A percentile compares a stretch with the other conserved stretches of the same genome.
Conservation (phyloP, 2,797 vertebrate species). For the Hemitrygon akajei region DNA sequence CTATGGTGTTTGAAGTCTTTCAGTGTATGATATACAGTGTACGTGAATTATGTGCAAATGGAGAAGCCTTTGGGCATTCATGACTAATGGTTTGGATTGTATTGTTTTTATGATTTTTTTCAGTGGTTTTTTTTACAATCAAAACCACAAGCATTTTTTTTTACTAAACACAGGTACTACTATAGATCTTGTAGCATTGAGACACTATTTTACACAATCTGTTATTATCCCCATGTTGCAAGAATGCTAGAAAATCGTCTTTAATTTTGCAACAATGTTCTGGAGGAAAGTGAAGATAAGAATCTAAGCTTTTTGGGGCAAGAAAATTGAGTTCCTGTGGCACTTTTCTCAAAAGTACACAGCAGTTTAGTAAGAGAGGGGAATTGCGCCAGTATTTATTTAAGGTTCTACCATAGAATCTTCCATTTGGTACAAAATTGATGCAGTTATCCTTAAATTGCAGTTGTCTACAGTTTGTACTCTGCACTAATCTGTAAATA, state of each 20-base stretch:
- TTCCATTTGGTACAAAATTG: slow-evolving; percentile 12
- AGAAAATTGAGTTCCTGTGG: not conserved
- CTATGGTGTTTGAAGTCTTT: slow-evolving; percentile 5
- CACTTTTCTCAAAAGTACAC: not conserved
- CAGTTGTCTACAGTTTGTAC: not conserved
- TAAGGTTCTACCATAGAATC: not conserved
- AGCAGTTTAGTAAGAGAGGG: not conserved
- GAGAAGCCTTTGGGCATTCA: not conserved
- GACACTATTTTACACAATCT: not conserved
- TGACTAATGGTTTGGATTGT: not conserved
- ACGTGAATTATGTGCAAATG: slow-evolving; percentile 1
- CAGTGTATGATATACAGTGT: not conserved
- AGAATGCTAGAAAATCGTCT: not conserved
- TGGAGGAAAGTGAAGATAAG: too few relatives aligned
- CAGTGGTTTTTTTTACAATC: slow-evolving; percentile 2
- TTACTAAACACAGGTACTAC: not conserved
- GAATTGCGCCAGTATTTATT: not conserved
- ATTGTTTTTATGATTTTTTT: not conserved
- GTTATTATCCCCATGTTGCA: not conserved
- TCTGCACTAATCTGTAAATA: not conserved
- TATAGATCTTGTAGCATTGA: not conserved
- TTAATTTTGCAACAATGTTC: not conserved
- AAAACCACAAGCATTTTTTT: not conserved
- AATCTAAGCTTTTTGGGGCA: not conserved
- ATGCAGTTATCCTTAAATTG: not conserved